Percentiles rank a stretch among this genome's conserved stretches.
Conservation (phyloP, 2,797 vertebrate species). For the Microctenopoma lineatum region DNA sequence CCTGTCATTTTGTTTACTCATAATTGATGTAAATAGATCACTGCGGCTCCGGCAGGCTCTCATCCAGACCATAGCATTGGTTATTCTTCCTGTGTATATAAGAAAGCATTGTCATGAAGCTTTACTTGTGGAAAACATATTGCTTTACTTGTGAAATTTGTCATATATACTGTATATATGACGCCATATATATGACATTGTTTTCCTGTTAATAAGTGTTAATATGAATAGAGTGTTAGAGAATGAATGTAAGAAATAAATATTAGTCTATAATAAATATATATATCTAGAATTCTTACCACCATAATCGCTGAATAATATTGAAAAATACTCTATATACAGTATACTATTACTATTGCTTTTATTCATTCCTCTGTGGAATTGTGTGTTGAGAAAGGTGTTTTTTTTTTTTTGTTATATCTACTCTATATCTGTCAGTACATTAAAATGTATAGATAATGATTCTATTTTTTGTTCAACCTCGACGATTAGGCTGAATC, state of each 20-base stretch:
- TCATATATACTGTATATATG: constrained; percentile 29
- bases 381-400: constrained; percentile 70
- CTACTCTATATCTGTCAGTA: constrained; percentile 59
- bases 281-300: constrained; percentile 81
- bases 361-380: constrained; percentile 79
- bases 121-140: constrained; percentile 80
- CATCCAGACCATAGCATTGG: constrained; percentile 59
- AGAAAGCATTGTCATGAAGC: constrained; percentile 76
- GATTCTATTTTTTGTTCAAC: constrained; percentile 53
- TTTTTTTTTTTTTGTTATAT: constrained; percentile 55
- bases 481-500: constrained; percentile 56
- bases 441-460: constrained; percentile 66
- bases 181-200: constrained; percentile 56
- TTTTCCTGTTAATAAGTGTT: constrained; percentile 86
- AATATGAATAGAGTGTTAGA: constrained; percentile 88
- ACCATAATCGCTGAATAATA: constrained; percentile 80
- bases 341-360: constrained; percentile 27
- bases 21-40: constrained; percentile 80
- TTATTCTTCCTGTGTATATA: constrained; percentile 69
- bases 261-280: constrained; percentile 84
- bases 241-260: constrained; percentile 87
- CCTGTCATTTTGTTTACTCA: constrained; percentile 60
- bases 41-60: constrained; percentile 64
- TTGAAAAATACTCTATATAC: constrained; percentile 64
- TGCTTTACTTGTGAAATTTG: constrained; percentile 74